Percentiles rank a stretch among this genome's conserved stretches.
Conservation (phyloP, 2,888 invertebrate species). For the Poecilus cupreus region DNA sequence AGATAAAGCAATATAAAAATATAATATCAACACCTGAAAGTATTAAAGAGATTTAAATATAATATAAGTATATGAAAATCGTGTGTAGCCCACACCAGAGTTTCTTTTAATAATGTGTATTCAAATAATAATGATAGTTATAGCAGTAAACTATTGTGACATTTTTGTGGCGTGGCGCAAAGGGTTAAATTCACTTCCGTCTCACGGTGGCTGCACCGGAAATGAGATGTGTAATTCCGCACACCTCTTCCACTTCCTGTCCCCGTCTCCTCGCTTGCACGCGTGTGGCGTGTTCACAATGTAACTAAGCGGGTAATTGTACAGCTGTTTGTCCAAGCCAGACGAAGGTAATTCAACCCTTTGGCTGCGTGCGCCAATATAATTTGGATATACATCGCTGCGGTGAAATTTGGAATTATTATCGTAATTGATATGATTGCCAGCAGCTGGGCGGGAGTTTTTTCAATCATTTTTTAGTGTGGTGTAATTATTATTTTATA, state of each 20-base stretch:
- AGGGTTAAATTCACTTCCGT: conserved; percentile 9
- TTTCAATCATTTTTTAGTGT: neutral
- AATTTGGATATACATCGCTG: neutral
- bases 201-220: conserved; percentile 17
- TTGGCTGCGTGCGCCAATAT: neutral
- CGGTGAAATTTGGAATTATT: conserved; percentile 1
- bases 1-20: too few relatives aligned
- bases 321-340: neutral
- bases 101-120: too few relatives aligned
- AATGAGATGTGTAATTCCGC: conserved; percentile 29
- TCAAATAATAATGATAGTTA: too few relatives aligned
- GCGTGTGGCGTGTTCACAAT: neutral
- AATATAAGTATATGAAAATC: too few relatives aligned
- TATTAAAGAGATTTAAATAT: too few relatives aligned
- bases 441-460: neutral
- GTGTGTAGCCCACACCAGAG: too few relatives aligned
- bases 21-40: too few relatives aligned
- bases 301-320: conserved; percentile 1
- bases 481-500: neutral
- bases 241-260: neutral
- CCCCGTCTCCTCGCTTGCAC: neutral
- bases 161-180: neutral
- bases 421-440: conserved; percentile 15
- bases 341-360: neutral
- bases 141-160: too few relatives aligned